Percentiles rank a stretch among this genome's conserved stretches.
phyloP scores from a whole-genome alignment of 1,140 invertebrate genomes.

The Ceratoteleas bidentatus region DNA sequence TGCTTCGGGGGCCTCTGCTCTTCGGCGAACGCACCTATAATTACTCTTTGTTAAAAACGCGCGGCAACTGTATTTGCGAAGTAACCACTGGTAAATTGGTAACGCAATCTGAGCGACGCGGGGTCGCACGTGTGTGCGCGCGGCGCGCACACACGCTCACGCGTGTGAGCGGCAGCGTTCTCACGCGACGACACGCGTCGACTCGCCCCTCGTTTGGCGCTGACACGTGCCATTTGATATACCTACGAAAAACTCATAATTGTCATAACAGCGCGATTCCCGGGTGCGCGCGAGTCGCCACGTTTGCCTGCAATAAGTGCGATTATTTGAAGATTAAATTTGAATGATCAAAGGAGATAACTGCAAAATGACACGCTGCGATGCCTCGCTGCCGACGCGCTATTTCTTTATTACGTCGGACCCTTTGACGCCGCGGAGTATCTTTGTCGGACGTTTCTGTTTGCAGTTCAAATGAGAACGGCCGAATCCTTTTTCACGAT shows the following conservation, averaged over 20 bases:
- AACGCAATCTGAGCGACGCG: conserved; percentile 51
- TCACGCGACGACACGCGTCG: conserved; percentile 78
- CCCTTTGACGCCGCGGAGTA: neutral
- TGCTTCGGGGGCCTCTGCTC: too few species aligned
- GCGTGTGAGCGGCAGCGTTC: conserved; percentile 78
- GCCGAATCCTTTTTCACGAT: too few species aligned
- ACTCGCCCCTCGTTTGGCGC: conserved; percentile 59
- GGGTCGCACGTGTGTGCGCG: conserved; percentile 40
- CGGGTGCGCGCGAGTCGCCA: conserved; percentile 26
- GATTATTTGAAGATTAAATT: conserved; percentile 66
- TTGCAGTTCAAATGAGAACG: too few species aligned
- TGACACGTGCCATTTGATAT: conserved; percentile 76
- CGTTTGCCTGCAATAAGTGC: conserved; percentile 53
- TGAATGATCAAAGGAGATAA: conserved; percentile 63
- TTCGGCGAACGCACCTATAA: neutral
- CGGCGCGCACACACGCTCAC: conserved; percentile 62
- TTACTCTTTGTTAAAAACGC: conserved; percentile 36
- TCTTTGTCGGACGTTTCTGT: neutral
- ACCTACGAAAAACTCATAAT: conserved; percentile 78
- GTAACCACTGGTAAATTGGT: conserved; percentile 65
- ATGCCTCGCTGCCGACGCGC: conserved; percentile 22
- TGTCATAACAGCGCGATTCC: conserved; percentile 75
- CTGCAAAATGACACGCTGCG: conserved; percentile 40
- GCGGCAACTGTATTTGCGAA: conserved; percentile 43
- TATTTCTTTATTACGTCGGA: conserved; percentile 43